Evolutionary conservation across 2,888 invertebrate genomes (phyloP), one percentile per base, ranked within the genome.

Genomic region (Cryptocephalus moraei): DNA sequence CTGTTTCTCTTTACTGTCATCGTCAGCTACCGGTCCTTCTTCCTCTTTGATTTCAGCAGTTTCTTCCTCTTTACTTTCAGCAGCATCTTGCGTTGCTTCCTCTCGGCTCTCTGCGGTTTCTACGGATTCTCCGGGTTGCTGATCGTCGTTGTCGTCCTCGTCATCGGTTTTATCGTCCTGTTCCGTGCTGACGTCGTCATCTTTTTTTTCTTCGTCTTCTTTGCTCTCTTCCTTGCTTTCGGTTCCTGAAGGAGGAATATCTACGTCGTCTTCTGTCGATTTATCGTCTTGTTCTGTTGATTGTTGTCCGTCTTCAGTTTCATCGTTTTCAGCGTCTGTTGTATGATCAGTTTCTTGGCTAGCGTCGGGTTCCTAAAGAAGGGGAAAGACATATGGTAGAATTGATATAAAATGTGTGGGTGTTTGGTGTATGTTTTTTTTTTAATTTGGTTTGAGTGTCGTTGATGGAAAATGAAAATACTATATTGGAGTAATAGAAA

Each of bases 321-420:
- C 56, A 45, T 49, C 64, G 60, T 51, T 61, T 62, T 53, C 63
- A 34, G 63, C 63, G 13, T 22, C 22, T 22, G 22, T 22, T 22
- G 22, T 22, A 4, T 22, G 22, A 22, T 46, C 38, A 50, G 48
- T 55, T 59, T 49, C 58, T 52, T 39, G 64, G 45, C 62, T 70
- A 52, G 64, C 63, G 44, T 62, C 70, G 43, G 65, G 67, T 48
- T 61, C 66, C 55, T 69, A 61, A 49, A 66, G 67, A 45, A 58
- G 59, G 53, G 65, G 10, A 42, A 14, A 42, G 33, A 34, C 36
- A 32, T 33, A 41, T 43, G 32, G 33, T 33, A 32, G 4, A 22
- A 8, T 11, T 8, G 33, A 12, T 45, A 22, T 6, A 22, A 22
- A 22, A 22, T 22, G 22, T 22, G 2, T 22, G 22, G 22, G 22